These are phyloP conservation scores for Melangyna quadrimaculata DNA, from an alignment of 2,888 invertebrate genomes.

Conservation along the genomic window DNA sequence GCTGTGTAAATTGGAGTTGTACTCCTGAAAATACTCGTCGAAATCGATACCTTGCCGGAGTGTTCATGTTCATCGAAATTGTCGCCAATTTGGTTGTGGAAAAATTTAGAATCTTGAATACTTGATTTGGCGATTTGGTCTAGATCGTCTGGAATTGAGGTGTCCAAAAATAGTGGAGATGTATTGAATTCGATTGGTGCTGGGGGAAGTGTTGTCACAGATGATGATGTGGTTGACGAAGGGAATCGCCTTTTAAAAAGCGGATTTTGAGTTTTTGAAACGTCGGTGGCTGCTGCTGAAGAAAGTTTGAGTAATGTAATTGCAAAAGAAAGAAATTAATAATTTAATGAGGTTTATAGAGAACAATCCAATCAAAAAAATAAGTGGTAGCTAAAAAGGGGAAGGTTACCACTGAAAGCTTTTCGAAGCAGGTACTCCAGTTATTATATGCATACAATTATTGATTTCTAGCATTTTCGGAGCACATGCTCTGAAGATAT, in stretches of 20 bases:
- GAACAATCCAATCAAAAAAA: too few relatives aligned
- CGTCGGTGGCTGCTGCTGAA: slow-evolving; percentile 78
- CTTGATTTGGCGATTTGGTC: slow-evolving; percentile 80
- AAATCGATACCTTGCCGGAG: slow-evolving; percentile 49
- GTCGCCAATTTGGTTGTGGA: slow-evolving; percentile 77
- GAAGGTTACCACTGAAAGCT: too few relatives aligned
- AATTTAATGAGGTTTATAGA: too few relatives aligned
- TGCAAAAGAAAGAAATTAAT: too few relatives aligned
- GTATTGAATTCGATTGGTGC: slow-evolving; percentile 53
- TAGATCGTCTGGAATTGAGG: slow-evolving; percentile 73
- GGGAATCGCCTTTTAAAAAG: slow-evolving; percentile 81
- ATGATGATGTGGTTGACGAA: slow-evolving; percentile 74
- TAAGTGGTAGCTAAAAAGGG: too few relatives aligned
- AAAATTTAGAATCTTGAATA: slow-evolving; percentile 77
- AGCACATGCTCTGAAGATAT: too few relatives aligned
- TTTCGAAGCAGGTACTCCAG: too few relatives aligned
- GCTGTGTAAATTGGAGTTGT: slow-evolving; percentile 50
- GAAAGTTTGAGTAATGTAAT: too few relatives aligned
- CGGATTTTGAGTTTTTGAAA: slow-evolving; percentile 79
- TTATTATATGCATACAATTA: too few relatives aligned
- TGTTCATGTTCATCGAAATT: slow-evolving; percentile 32
- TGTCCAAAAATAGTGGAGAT: slow-evolving; percentile 54
- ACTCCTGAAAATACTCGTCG: slow-evolving; percentile 72
- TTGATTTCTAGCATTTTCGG: too few relatives aligned
- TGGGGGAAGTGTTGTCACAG: slow-evolving; percentile 73